phyloP scores from a whole-genome alignment of 2,888 invertebrate genomes.

The Entomobrya proxima region DNA sequence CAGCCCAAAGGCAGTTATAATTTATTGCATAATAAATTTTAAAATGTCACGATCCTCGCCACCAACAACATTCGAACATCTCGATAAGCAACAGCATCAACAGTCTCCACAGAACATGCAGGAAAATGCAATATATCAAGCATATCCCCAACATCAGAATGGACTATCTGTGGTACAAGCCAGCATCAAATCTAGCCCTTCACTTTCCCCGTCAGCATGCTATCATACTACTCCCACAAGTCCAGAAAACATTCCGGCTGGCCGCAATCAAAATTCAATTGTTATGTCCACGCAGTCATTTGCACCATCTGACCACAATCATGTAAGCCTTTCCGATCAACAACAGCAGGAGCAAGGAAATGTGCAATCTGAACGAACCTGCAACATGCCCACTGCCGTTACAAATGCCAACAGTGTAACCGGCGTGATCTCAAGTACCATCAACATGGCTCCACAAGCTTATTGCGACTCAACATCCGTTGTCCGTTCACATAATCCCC shows the following conservation, averaged over 20 bases:
- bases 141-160: constrained; percentile 15
- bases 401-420: neutral
- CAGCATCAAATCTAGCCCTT: constrained; percentile 11
- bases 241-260: neutral
- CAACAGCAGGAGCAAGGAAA: neutral
- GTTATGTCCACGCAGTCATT: constrained; percentile 37
- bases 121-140: constrained; percentile 2
- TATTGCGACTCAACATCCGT: constrained; percentile 71
- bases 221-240: constrained; percentile 29
- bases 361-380: neutral
- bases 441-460: constrained; percentile 44
- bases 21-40: constrained; percentile 23
- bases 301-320: constrained; percentile 47
- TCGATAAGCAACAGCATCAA: constrained; percentile 31
- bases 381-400: neutral
- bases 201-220: constrained; percentile 21
- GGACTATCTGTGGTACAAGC: neutral
- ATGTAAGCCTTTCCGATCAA: neutral
- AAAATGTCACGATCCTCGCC: constrained; percentile 59
- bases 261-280: constrained; percentile 56
- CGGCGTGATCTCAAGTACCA: constrained; percentile 22
- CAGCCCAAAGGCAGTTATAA: neutral
- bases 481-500: constrained; percentile 24
- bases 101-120: neutral
- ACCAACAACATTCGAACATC: constrained; percentile 25